A percentile compares a stretch with the other conserved stretches of the same genome.
Conservation (phyloP, 2,113 vertebrate species). For the Megatriorchis doriae region DNA sequence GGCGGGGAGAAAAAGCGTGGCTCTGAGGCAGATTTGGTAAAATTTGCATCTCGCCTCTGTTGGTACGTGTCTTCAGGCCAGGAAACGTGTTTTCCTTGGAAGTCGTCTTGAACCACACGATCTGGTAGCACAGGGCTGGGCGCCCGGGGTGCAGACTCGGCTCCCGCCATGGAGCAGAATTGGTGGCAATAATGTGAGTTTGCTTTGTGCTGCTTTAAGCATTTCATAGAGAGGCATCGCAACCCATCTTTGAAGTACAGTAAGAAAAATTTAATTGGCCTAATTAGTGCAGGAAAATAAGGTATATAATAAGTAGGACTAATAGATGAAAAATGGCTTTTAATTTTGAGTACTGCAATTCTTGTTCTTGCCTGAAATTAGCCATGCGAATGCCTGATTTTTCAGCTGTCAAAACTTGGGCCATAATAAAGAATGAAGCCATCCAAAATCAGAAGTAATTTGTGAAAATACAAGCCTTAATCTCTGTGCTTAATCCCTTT, state of each 20-base stretch:
- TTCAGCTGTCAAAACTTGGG: background rate
- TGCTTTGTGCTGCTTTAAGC: background rate
- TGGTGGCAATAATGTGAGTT: background rate
- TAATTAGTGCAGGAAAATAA: background rate
- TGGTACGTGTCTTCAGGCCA: background rate
- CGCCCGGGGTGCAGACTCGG: accelerated
- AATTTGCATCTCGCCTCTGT: background rate
- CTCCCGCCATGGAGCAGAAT: accelerated
- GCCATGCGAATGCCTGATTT: background rate
- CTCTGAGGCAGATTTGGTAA: background rate
- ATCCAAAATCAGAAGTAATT: background rate
- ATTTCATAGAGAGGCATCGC: accelerated
- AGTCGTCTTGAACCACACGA: background rate
- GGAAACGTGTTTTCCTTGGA: background rate
- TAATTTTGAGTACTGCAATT: background rate
- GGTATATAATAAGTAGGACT: background rate
- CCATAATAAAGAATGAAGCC: background rate
- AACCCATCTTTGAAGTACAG: background rate
- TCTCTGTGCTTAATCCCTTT: background rate
- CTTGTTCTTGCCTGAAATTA: background rate
- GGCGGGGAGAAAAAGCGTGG: background rate
- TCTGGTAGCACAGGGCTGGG: background rate
- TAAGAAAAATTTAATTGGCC: background rate
- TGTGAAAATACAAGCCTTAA: background rate
- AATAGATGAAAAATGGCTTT: background rate